Evolutionary conservation across 2,888 invertebrate genomes (phyloP), one percentile per base, ranked within the genome.

Genomic region (Pollenia amentaria): DNA sequence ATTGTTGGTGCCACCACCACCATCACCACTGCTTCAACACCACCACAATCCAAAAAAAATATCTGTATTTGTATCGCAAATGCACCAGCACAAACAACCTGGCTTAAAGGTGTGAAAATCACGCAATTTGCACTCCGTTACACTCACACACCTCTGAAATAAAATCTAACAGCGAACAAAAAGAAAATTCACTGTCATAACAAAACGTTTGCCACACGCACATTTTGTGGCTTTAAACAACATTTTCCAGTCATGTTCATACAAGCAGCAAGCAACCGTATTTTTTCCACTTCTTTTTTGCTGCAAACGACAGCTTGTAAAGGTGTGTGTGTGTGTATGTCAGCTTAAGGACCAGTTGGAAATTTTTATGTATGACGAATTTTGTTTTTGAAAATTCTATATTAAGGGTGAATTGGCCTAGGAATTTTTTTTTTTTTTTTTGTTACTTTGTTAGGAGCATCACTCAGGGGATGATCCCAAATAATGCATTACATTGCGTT

Each of bases 161-260:
- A 51, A 64, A 40, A 62, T 46, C 60, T 60, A 69, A 57, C 46
- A 42, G 42, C 57, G 14, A 62, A 48, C 85, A 78, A 62, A 29
- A 29, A 53, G 48, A 60, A 70, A 51, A 72, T 53, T 79, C 40
- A 46, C 46, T 80, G 67, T 87, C 48, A 67, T 48, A 84, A 80
- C 87, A 80, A 87, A 87, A 80, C 73, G 79, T 65, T 80, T 80
- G 65, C 67, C 76, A 62, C 80, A 87, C 87, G 83, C 83, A 87
- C 72, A 72, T 83, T 29, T 79, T 83, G 76, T 46, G 86, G 70
- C 80, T 62, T 40, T 48, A 69, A 73, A 60, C 64, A 84, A 69
- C 62, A 48, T 55, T 62, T 77, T 64, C 16, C 60, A 73, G 48
- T 53, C 64, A 65, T 55, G 69, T 70, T 76, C 29, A 29, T 29